phyloP scores from a whole-genome alignment of 1,140 invertebrate species.

The Propsilocerus akamusi region DNA sequence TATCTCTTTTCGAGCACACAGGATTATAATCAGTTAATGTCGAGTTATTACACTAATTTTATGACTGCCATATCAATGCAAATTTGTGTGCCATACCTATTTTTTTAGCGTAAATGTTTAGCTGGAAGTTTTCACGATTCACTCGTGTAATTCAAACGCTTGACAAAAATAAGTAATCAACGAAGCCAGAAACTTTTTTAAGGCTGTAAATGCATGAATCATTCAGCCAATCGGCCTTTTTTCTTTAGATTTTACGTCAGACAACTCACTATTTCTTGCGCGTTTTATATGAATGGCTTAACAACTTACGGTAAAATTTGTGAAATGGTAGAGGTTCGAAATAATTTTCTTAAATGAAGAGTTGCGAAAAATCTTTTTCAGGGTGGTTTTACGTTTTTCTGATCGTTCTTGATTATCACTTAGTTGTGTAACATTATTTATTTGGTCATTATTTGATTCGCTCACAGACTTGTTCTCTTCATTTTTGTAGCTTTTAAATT shows the following conservation, averaged over 20 bases:
- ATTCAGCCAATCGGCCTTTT: not conserved
- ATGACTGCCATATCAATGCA: too few relatives aligned
- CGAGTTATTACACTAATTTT: too few relatives aligned
- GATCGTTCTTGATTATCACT: not conserved
- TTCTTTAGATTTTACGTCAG: not conserved
- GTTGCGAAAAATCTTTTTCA: not conserved
- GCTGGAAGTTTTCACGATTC: too few relatives aligned
- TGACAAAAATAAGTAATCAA: too few relatives aligned
- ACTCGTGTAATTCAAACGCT: too few relatives aligned
- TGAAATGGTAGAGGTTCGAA: not conserved
- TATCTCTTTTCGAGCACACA: too few relatives aligned
- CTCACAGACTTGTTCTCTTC: not conserved
- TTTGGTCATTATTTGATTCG: not conserved
- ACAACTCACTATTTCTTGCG: not conserved
- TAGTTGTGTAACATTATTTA: not conserved
- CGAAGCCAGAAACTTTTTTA: too few relatives aligned
- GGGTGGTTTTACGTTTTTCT: not conserved
- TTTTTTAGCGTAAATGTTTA: too few relatives aligned
- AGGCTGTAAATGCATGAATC: too few relatives aligned
- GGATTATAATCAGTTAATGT: too few relatives aligned
- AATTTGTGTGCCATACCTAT: too few relatives aligned
- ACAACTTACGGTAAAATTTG: conserved; percentile 2
- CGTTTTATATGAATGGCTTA: not conserved
- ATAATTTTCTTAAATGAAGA: not conserved
- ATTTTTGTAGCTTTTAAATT: too few relatives aligned